Conservation (phyloP, 2,113 vertebrate species). For the Chaetorhynchus papuensis region DNA sequence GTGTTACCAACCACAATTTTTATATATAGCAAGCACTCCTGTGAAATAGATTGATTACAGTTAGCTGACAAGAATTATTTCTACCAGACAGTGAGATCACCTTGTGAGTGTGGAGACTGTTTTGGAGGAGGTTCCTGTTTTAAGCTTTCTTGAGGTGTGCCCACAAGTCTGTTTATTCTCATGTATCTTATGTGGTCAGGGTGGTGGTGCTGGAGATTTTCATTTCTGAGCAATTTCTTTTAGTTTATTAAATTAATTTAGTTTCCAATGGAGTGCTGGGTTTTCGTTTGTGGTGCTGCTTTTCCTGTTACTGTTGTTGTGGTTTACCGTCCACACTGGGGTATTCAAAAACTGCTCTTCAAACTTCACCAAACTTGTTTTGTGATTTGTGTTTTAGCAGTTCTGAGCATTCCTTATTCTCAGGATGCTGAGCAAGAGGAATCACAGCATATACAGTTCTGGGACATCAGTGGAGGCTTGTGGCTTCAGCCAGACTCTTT, state of each 20-base stretch:
- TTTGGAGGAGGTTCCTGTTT: conserved; percentile 7
- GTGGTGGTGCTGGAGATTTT: conserved; percentile 47
- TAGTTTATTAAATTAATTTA: conserved; percentile 41
- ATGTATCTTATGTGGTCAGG: conserved; percentile 31
- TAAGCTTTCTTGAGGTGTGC: conserved; percentile 23
- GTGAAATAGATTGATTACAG: conserved; percentile 29
- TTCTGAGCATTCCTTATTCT: neutral
- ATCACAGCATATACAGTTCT: neutral
- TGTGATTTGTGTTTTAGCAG: conserved; percentile 12
- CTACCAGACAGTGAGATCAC: conserved; percentile 36
- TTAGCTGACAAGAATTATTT: neutral
- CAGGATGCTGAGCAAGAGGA: neutral
- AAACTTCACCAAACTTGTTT: conserved; percentile 11
- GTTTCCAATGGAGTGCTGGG: conserved; percentile 50
- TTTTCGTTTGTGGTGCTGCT: conserved; percentile 66
- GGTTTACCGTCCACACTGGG: conserved; percentile 61
- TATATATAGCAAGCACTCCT: conserved; percentile 1
- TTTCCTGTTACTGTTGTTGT: conserved; percentile 71
- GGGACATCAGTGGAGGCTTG: neutral
- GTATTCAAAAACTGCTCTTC: conserved; percentile 53
- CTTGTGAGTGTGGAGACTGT: neutral
- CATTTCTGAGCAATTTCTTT: conserved; percentile 62
- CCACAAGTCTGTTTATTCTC: conserved; percentile 51
- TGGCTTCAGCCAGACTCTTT: neutral
- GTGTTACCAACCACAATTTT: neutral